phyloP scores from a whole-genome alignment of 2,888 invertebrate genomes.

The Bellardia pandia region DNA sequence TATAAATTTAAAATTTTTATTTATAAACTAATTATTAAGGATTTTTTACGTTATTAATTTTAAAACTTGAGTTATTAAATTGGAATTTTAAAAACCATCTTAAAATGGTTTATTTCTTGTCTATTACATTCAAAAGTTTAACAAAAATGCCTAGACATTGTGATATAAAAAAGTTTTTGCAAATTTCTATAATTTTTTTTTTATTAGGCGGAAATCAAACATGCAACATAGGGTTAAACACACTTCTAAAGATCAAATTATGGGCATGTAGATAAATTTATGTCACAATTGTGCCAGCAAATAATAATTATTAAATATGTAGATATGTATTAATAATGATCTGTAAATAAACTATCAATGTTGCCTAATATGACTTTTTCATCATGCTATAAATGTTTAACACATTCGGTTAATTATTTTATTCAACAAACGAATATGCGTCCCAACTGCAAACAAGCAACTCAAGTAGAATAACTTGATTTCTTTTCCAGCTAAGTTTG shows the following conservation, averaged over 20 bases:
- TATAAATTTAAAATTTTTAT: too few relatives aligned
- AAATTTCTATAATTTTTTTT: not conserved
- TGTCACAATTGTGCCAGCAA: slow-evolving; percentile 24
- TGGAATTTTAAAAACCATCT: too few relatives aligned
- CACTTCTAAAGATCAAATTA: slow-evolving; percentile 1
- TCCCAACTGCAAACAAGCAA: slow-evolving; percentile 29
- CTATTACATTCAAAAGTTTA: too few relatives aligned
- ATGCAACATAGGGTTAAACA: not conserved
- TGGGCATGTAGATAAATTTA: slow-evolving; percentile 8
- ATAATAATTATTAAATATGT: slow-evolving; percentile 30
- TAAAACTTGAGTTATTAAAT: too few relatives aligned
- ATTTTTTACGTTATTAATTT: too few relatives aligned
- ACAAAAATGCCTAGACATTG: too few relatives aligned
- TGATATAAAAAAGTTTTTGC: not conserved
- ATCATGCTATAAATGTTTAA: slow-evolving; percentile 30
- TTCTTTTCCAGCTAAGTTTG: slow-evolving; percentile 8
- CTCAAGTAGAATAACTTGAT: slow-evolving; percentile 45
- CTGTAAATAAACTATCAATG: slow-evolving; percentile 31
- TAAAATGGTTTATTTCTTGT: too few relatives aligned
- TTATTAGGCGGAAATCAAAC: not conserved
- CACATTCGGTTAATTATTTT: slow-evolving; percentile 55
- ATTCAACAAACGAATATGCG: slow-evolving; percentile 10
- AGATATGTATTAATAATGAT: slow-evolving; percentile 25
- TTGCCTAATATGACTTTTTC: slow-evolving; percentile 34
- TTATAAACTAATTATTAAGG: too few relatives aligned